Base-by-base conservation (phyloP, 1,140 invertebrate species). In the Heliothis subflexa region DNA sequence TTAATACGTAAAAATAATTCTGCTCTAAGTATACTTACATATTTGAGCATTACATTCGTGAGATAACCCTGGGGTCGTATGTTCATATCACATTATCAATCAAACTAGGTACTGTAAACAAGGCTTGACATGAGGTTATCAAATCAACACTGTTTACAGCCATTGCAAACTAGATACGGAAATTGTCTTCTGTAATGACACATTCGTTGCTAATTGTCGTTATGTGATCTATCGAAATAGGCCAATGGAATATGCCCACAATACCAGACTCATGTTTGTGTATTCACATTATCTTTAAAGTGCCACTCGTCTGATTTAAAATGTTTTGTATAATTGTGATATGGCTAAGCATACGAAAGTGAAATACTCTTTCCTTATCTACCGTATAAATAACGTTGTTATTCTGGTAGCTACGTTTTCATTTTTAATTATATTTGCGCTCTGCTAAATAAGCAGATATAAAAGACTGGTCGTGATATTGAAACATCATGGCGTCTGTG, bases 61-160 rank as follows among this genome's bases (percentile, higher is more conserved):
- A 33, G 73, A 75, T 77, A 77, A 68, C 74, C 61, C 59, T n/a
- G 16, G 21, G 59, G 74, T 77, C 62, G 18, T 77, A 47, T 55
- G 55, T 77, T 68, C 57, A 85, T 90, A 91, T 88, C 90, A 86
- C 73, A 78, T 86, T 90, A 87, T 90, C 88, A 92, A 92, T 92
- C 89, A 91, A 88, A 88, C 85, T 86, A 86, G 83, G 87, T 80
- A 86, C 83, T 80, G 87, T 91, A 89, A 89, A 91, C 88, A 88
- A 40, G 84, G 81, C 80, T 71, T 79, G 82, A 73, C 55, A 50
- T 40, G 82, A 70, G 90, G 87, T 92, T 91, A 91, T 90, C 85
- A 70, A 79, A 64, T 68, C 57, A 61, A 68, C 78, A 82, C 66
- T 89, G 90, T 91, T 90, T 89, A 88, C 85, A 82, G 47, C 18